phyloP scores from a whole-genome alignment of 2,113 vertebrate species.

The Odontesthes bonariensis region DNA sequence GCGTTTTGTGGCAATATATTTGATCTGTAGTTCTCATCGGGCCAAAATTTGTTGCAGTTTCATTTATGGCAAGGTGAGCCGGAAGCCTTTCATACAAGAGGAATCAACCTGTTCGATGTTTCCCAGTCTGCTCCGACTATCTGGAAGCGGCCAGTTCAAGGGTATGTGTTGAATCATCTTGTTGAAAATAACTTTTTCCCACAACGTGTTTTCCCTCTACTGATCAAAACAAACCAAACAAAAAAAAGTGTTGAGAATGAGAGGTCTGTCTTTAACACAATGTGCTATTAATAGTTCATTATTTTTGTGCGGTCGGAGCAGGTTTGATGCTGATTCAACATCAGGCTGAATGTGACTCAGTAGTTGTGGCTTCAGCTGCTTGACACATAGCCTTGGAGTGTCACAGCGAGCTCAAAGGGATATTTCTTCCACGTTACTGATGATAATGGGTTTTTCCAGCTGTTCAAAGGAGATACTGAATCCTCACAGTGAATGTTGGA shows the following conservation, averaged over 20 bases:
- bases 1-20: not conserved
- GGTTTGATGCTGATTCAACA: conserved; percentile 68
- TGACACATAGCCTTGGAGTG: conserved; percentile 28
- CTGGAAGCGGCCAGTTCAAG: conserved; percentile 35
- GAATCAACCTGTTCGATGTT: conserved; percentile 53
- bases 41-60: conserved; percentile 32
- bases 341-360: conserved; percentile 64
- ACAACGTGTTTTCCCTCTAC: too few species aligned
- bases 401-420: conserved; percentile 3
- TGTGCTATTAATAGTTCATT: conserved; percentile 16
- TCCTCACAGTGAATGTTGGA: conserved; percentile 18
- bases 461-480: conserved; percentile 19
- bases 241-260: too few species aligned
- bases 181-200: not conserved
- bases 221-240: too few species aligned
- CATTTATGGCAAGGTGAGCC: conserved; percentile 74
- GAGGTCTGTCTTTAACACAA: not conserved
- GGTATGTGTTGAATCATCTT: conserved; percentile 16
- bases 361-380: conserved; percentile 18
- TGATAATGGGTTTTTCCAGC: conserved; percentile 12
- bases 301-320: conserved; percentile 24
- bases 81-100: conserved; percentile 65
- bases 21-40: not conserved
- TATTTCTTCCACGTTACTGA: conserved; percentile 1
- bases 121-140: conserved; percentile 44